phyloP scores from a whole-genome alignment of 2,888 invertebrate genomes.

The Agonopterix arenella region DNA sequence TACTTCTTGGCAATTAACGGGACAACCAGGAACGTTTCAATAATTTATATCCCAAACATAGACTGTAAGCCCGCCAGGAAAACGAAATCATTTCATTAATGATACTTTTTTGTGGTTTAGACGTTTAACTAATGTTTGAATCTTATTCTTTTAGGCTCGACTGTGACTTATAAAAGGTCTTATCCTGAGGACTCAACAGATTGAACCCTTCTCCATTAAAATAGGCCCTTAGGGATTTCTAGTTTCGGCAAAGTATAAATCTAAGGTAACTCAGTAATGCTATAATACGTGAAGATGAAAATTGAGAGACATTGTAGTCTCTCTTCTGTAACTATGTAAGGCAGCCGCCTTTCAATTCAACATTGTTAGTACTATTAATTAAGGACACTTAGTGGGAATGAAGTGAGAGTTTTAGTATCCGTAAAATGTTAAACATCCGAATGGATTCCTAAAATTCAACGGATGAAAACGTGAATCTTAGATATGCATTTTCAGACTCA shows the following conservation, averaged over 20 bases:
- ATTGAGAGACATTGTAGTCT: background rate
- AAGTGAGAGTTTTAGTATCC: conserved; percentile 3
- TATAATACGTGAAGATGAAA: background rate
- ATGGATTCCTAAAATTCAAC: background rate
- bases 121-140: conserved; percentile 8
- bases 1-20: no score
- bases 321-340: background rate
- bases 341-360: background rate
- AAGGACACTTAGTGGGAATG: conserved; percentile 1
- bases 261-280: conserved; percentile 9
- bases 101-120: conserved; percentile 4
- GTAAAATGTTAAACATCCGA: conserved; percentile 5
- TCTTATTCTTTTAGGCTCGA: conserved; percentile 31
- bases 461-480: no score
- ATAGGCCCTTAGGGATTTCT: conserved; percentile 45
- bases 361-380: conserved; percentile 6
- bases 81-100: conserved; percentile 3
- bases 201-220: conserved; percentile 42
- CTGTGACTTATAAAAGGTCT: conserved; percentile 43
- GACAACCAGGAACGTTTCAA: no score
- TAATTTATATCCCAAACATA: no score
- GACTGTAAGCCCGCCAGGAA: no score
- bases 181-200: conserved; percentile 29
- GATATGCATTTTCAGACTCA: no score
- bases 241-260: conserved; percentile 19